phyloP scores from a whole-genome alignment of 1,140 invertebrate genomes.

The Procambarus virginalis region DNA sequence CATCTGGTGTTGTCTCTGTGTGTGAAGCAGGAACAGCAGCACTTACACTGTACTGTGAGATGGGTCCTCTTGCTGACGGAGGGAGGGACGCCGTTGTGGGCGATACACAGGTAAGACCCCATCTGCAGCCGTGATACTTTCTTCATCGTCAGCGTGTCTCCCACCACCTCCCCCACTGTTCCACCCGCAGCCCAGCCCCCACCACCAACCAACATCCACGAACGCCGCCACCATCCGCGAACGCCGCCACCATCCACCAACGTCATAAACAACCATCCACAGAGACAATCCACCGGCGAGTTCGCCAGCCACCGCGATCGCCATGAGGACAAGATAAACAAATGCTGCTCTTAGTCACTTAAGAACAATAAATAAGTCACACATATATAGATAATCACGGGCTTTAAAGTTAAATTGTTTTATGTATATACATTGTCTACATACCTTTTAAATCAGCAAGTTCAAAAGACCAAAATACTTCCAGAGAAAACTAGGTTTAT shows the following conservation, averaged over 20 bases:
- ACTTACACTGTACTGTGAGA: not conserved
- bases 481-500: no score
- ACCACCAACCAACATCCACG: not conserved
- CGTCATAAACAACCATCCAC: not conserved
- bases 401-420: no score
- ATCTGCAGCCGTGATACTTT: not conserved
- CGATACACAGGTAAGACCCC: constrained; percentile 1
- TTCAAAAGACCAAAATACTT: no score
- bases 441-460: no score
- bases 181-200: not conserved
- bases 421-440: no score
- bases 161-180: not conserved
- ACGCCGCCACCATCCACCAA: not conserved
- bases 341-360: not conserved
- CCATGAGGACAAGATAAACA: not conserved
- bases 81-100: not conserved
- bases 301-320: not conserved
- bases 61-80: constrained; percentile 3
- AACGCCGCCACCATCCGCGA: not conserved
- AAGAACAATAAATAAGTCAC: not conserved
- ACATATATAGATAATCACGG: no score
- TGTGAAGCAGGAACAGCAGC: not conserved
- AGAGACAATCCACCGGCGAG: not conserved
- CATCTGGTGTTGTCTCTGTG: not conserved
- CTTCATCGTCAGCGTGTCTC: not conserved